Evolutionary conservation across 2,113 vertebrate species (phyloP).

Genomic region (Corythornis vintsioides): DNA sequence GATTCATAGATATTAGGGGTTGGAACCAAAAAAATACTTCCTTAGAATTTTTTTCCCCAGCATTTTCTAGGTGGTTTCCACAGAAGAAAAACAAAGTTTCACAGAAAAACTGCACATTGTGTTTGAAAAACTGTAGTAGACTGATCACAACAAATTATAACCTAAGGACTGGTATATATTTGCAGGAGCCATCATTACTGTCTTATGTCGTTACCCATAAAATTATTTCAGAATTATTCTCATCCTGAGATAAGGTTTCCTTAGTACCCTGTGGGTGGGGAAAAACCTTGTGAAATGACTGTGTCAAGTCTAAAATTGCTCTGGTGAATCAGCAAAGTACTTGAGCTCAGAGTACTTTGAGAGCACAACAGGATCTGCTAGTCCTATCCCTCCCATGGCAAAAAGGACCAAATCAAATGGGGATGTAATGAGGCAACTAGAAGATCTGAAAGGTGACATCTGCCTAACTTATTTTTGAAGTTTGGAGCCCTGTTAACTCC

Average conservation of each 20-base stretch:
- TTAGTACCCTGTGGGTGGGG: not conserved
- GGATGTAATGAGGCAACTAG: not conserved
- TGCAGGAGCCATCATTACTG: not conserved
- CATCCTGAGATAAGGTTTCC: not conserved
- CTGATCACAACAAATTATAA: not conserved
- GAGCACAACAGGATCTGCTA: not conserved
- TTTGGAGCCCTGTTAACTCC: not conserved
- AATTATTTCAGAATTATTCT: not conserved
- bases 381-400: not conserved
- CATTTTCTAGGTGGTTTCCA: not conserved
- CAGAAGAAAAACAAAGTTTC: not conserved
- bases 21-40: not conserved
- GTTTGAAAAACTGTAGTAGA: not conserved
- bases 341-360: not conserved
- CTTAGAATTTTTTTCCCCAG: not conserved
- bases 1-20: too few species aligned
- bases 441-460: not conserved
- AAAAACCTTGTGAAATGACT: not conserved
- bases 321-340: not conserved
- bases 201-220: not conserved
- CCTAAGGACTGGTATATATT: not conserved
- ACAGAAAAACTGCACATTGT: not conserved
- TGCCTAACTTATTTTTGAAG: not conserved
- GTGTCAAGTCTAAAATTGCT: not conserved
- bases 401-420: not conserved